Evolutionary conservation across 1,140 invertebrate species (phyloP).

Genomic region (Heliconius hewitsoni): DNA sequence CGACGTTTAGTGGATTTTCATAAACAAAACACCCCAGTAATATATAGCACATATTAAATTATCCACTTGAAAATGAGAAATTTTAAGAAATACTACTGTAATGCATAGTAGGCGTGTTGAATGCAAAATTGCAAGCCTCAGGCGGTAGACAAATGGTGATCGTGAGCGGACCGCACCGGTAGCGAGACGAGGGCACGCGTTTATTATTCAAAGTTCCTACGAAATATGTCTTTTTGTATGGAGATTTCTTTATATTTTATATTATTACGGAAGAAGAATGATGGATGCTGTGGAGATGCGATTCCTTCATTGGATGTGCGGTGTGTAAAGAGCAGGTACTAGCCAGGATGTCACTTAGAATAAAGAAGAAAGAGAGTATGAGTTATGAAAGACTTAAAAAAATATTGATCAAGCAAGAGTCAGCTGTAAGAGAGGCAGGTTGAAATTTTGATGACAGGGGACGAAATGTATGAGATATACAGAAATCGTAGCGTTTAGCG

Average conservation of each 20-base stretch:
- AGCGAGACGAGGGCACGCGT: conserved; percentile 54
- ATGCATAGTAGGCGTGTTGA: conserved; percentile 53
- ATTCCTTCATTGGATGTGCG: too few relatives aligned
- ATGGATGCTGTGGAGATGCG: too few relatives aligned
- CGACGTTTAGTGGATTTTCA: neutral
- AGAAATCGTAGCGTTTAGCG: too few relatives aligned
- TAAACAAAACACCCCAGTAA: neutral
- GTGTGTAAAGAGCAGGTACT: too few relatives aligned
- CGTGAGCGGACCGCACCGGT: conserved; percentile 70
- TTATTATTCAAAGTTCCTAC: conserved; percentile 51
- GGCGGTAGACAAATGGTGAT: conserved; percentile 67
- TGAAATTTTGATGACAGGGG: too few relatives aligned
- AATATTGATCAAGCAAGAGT: too few relatives aligned
- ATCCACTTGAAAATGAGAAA: conserved; percentile 4
- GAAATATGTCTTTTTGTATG: conserved; percentile 43
- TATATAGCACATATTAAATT: neutral
- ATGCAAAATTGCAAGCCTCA: conserved; percentile 65
- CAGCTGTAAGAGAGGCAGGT: too few relatives aligned
- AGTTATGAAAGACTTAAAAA: too few relatives aligned
- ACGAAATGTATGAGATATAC: too few relatives aligned
- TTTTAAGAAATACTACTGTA: conserved; percentile 17
- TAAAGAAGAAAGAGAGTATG: too few relatives aligned
- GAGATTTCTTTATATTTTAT: neutral
- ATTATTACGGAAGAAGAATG: neutral
- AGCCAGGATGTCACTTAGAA: too few relatives aligned